Base-by-base conservation (phyloP, 2,113 vertebrate species). In the Notarius lentiginosus region DNA sequence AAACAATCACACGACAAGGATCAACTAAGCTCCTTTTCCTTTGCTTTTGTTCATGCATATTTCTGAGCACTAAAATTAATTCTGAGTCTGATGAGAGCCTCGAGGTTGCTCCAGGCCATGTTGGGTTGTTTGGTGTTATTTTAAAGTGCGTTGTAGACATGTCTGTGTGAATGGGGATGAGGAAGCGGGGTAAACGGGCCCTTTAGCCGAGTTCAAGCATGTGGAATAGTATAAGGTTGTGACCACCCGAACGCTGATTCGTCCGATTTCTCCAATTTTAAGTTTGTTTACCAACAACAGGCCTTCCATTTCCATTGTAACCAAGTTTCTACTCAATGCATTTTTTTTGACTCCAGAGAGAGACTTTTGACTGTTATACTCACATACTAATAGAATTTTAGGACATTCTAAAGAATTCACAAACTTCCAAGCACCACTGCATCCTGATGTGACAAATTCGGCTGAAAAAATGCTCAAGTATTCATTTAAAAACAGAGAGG, bases 21-120 rank as follows among this genome's bases (percentile, higher is more conserved):
- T 66, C 76, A 63, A 85, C 72, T 24, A 79, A 58, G 72, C 81
- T 84, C 79, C 80, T 63, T 85, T 58, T 79, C 51, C 79, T 85
- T 84, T 85, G 73, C 87, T 61, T 87, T 87, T 41, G 76, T 68
- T 77, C 56, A 79, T 20, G 66, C 81, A 81, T 86, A 89, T 87
- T 90, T 80, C 81, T 82, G 34, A 65, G n/a, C 58, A 73, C 49
- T 79, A 76, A 77, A 83, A 85, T 88, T 75, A 89, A 89, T 87
- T 89, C 18, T 41, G 79, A 85, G 73, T 41, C 68, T 41, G 87
- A 86, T 87, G 82, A 75, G 49, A 81, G 66, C 61, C 79, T 72
- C 4, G 58, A 27, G 81, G 12, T 79, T 63, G 81, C 80, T 79
- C 30, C 53, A 70, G 86, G 85, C 53, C 61, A 84, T 77, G 65